phyloP scores from a whole-genome alignment of 1,140 invertebrate species.

The Solenopsis invicta region DNA sequence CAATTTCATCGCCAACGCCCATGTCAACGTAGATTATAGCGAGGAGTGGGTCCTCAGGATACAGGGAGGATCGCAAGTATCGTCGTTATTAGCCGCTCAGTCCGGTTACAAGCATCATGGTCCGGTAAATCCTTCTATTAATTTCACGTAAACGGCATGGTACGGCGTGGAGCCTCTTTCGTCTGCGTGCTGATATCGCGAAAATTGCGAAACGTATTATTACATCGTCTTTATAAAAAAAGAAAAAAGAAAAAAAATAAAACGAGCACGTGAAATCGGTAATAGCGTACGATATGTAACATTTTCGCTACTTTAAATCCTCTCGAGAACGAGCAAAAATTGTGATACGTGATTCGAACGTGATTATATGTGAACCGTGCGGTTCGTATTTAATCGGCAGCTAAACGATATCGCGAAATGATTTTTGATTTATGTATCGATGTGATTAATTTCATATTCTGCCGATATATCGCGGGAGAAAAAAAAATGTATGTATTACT shows the following conservation, averaged over 20 bases:
- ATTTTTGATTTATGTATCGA: conserved; percentile 21
- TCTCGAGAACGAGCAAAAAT: neutral
- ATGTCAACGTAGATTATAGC: conserved; percentile 69
- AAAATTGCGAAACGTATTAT: conserved; percentile 18
- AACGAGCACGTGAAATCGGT: neutral
- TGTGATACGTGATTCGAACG: conserved; percentile 9
- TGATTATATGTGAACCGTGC: neutral
- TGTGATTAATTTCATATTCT: conserved; percentile 26
- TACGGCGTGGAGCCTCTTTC: neutral
- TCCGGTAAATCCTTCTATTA: conserved; percentile 81
- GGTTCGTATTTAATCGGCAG: conserved; percentile 16
- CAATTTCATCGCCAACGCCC: conserved; percentile 30
- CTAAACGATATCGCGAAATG: conserved; percentile 29
- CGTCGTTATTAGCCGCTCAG: conserved; percentile 85
- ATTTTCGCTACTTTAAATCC: neutral
- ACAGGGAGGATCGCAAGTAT: conserved; percentile 85
- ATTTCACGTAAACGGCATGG: neutral
- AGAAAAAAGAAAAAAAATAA: neutral
- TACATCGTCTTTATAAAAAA: neutral
- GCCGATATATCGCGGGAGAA: neutral
- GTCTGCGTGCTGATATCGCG: neutral
- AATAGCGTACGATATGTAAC: neutral
- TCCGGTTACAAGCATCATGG: conserved; percentile 86
- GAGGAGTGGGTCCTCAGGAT: conserved; percentile 89
- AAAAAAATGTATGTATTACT: conserved; percentile 8